Percentiles rank a stretch among this genome's conserved stretches.
phyloP scores from a whole-genome alignment of 2,888 invertebrate species.

The Oeneis ivallda region DNA sequence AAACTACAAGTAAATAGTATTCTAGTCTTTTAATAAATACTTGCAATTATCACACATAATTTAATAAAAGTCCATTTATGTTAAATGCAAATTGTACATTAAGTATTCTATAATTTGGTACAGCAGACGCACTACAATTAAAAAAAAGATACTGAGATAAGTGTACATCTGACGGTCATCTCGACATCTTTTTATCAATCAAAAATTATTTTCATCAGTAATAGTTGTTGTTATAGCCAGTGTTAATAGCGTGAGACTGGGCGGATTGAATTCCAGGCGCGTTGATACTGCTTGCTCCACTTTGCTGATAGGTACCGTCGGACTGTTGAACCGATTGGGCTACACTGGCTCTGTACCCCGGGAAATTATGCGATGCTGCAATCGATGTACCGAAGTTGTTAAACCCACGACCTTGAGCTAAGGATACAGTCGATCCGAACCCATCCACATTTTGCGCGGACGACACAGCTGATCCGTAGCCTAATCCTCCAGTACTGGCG shows the following conservation, averaged over 20 bases:
- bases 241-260: slow-evolving; percentile 58
- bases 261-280: slow-evolving; percentile 62
- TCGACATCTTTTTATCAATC: slow-evolving; percentile 50
- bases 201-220: not conserved
- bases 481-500: slow-evolving; percentile 48
- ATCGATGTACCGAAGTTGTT: slow-evolving; percentile 52
- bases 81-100: no score
- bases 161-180: slow-evolving; percentile 58
- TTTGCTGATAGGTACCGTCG: slow-evolving; percentile 53
- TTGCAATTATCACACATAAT: not conserved
- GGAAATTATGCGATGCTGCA: slow-evolving; percentile 58
- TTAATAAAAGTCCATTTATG: not conserved
- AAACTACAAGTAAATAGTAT: not conserved
- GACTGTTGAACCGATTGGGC: slow-evolving; percentile 60
- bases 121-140: not conserved
- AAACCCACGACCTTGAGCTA: slow-evolving; percentile 50
- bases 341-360: slow-evolving; percentile 55
- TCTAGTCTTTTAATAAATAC: slow-evolving; percentile 10
- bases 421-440: slow-evolving; percentile 50
- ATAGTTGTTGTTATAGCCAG: slow-evolving; percentile 54
- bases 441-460: slow-evolving; percentile 51
- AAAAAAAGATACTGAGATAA: slow-evolving; percentile 64
- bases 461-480: slow-evolving; percentile 55
- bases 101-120: not conserved
- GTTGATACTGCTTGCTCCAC: slow-evolving; percentile 61